phyloP scores from a whole-genome alignment of 2,113 vertebrate species.

The Marcusenius ussheri region DNA sequence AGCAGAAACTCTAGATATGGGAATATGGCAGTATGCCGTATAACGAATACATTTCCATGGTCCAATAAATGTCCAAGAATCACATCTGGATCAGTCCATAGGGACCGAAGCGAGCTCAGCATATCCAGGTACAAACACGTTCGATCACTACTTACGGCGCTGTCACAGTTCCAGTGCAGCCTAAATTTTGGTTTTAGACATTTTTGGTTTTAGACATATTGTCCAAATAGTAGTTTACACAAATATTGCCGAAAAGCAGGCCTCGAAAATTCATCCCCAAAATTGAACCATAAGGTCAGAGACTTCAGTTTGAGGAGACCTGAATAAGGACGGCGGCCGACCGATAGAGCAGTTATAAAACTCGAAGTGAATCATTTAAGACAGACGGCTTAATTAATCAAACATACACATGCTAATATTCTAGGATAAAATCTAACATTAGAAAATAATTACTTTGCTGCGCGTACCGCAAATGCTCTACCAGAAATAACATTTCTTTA shows the following conservation, averaged over 20 bases:
- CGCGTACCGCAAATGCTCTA: background rate
- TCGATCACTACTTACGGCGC: background rate
- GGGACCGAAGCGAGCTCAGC: background rate
- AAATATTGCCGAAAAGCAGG: background rate
- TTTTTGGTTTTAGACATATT: background rate
- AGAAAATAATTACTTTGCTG: background rate
- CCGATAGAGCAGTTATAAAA: background rate
- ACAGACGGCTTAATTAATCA: background rate
- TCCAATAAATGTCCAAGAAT: background rate
- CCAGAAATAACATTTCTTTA: background rate
- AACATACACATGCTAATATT: background rate
- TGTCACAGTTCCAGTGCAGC: background rate
- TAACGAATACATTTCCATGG: background rate
- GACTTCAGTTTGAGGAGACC: background rate
- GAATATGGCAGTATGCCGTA: slow-evolving; percentile 49
- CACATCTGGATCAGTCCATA: background rate
- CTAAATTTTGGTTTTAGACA: background rate
- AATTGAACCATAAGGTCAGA: background rate
- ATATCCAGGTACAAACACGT: background rate
- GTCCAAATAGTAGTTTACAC: background rate
- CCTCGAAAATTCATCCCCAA: background rate
- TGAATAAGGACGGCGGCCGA: background rate
- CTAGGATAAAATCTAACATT: background rate
- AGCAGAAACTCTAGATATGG: slow-evolving; percentile 41
- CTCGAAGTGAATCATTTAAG: background rate